Evolutionary conservation across 2,888 invertebrate genomes (phyloP), one percentile per base, ranked within the genome.

Genomic region (Theretra japonica): DNA sequence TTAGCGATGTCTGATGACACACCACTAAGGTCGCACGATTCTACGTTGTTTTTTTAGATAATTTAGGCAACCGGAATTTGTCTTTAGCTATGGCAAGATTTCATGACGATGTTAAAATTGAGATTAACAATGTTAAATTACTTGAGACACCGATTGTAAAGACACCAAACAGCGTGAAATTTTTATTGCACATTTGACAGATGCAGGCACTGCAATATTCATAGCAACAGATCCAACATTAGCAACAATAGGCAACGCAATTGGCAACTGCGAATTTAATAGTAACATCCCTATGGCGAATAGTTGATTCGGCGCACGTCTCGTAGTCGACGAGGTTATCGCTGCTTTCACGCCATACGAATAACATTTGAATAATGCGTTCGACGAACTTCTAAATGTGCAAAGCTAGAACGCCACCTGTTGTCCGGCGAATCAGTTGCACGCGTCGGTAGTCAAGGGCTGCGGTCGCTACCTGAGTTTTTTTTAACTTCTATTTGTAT

Each of bases 311-410:
- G 62, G 82, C 82, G 74, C 93, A 91, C 92, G 93, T 92, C 82
- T 65, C 76, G 82, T 79, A 76, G 81, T 77, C 80, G 83, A 75
- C 86, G 89, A 88, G 90, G 90, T 91, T 92, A 92, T 90, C 90
- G 89, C 87, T 84, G 86, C 92, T 94, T 93, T 94, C 92, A 90
- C 91, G 90, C 90, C 88, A 82, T 84, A 88, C 86, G 91, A 92
- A 92, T 91, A 90, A 85, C 87, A 93, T 94, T 93, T 90, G 90
- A 92, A 92, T 92, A 93, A 89, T 80, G 85, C 89, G 91, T 91
- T 88, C 92, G 86, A 86, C 90, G 91, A 92, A 93, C 91, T 89
- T 83, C 86, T 86, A 89, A 91, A 91, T 88, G 85, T 86, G 92
- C 92, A 89, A 90, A 90, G 88, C 83, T 65, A 65, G 80, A 81